Conservation (phyloP, 2,113 vertebrate genomes). For the Centropus bengalensis region DNA sequence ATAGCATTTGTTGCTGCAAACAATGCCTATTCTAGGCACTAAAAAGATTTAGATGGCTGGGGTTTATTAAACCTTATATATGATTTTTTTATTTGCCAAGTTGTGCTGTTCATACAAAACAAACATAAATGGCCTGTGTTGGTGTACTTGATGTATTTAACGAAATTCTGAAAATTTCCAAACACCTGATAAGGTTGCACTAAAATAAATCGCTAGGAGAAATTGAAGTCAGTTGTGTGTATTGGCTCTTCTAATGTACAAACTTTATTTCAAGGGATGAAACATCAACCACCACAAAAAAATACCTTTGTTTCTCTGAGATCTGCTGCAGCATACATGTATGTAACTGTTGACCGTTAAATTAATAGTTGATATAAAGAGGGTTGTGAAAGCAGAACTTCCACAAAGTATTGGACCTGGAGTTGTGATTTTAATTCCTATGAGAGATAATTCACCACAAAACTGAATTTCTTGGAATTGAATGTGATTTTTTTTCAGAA, state of each 20-base stretch:
- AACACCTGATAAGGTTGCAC: not conserved
- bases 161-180: not conserved
- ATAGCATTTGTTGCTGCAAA: not conserved
- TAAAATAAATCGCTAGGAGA: not conserved
- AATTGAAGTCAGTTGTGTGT: not conserved
- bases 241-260: not conserved
- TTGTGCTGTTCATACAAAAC: not conserved
- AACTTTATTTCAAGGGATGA: not conserved
- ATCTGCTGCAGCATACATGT: not conserved
- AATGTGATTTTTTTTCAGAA: not conserved
- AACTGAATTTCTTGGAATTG: not conserved
- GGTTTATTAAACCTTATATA: not conserved
- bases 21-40: not conserved
- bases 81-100: not conserved
- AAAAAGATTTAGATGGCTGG: not conserved
- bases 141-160: not conserved
- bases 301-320: not conserved
- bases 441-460: not conserved
- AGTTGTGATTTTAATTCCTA: not conserved
- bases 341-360: not conserved
- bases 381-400: not conserved
- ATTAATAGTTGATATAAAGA: not conserved
- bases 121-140: not conserved
- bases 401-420: not conserved
- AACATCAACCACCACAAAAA: not conserved